Evolutionary conservation across 2,888 invertebrate species (phyloP), one percentile per base, ranked within the genome.

Genomic region (Brenthis daphne): DNA sequence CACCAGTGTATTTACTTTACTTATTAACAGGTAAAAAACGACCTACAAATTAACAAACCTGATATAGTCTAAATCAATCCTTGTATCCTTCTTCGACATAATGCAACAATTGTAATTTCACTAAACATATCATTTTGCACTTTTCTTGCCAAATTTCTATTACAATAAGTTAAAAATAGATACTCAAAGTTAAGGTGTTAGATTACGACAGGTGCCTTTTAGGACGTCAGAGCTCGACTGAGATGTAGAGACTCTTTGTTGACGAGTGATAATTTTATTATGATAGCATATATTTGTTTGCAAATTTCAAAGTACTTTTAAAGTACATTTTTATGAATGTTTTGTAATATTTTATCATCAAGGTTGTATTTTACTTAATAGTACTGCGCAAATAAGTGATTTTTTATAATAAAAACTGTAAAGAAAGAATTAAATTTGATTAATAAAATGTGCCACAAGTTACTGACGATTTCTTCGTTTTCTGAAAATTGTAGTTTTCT

Each of bases 191-290:
- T 16, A 11, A 60, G 33, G 11, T 50, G 33, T 29, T 16, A 50
- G 6, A 12, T 50, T 50, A 29, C 48, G 58, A 50, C 60, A 60
- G 60, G 60, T 60, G 16, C 50, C 50, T 60, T 29, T 14, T 14
- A 33, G 48, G 50, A 33, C 50, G 60, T 50, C 12, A 48, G 50
- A n/a, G 29, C n/a, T 33, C 60, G 60, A 60, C 60, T 60, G 50
- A 60, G 60, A 60, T 12, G 56, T 0, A 48, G 48, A 57, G 50
- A 2, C 53, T 29, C 72, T 75, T 14, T 85, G 80, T 85, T 85
- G 83, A 79, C 81, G 76, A 77, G 80, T 84, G 86, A 83, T 86
- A 85, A 86, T 77, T 77, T 69, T 57, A 68, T 75, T 71, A 76
- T 74, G 85, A 82, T 85, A 83, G 83, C 79, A 47, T 20, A 16